Evolutionary conservation across 1,140 invertebrate genomes (phyloP).

Genomic region (Nixonia krombeini): DNA sequence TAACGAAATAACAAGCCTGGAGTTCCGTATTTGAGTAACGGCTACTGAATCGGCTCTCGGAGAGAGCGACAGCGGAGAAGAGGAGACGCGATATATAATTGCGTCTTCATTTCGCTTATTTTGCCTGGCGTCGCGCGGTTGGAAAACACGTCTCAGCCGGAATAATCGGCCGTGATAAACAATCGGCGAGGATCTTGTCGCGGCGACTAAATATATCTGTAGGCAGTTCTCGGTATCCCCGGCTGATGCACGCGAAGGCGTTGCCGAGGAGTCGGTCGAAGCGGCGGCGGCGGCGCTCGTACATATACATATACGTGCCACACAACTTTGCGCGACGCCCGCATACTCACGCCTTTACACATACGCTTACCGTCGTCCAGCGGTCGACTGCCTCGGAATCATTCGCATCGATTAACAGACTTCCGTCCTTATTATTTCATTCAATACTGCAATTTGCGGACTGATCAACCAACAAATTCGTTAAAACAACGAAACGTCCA

Average conservation of each 20-base stretch:
- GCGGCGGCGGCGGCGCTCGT: constrained; percentile 4
- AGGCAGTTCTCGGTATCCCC: constrained; percentile 33
- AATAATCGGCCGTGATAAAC: constrained; percentile 28
- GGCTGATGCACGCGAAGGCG: constrained; percentile 24
- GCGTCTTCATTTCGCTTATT: neutral
- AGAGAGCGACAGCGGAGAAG: no score
- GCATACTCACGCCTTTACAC: neutral
- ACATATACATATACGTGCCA: constrained; percentile 9
- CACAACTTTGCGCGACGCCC: no score
- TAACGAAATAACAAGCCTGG: neutral
- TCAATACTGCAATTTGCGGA: no score
- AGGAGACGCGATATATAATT: neutral
- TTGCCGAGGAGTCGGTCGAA: constrained; percentile 26
- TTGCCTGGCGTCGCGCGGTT: neutral
- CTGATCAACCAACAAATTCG: no score
- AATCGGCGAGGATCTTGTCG: constrained; percentile 19
- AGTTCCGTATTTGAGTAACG: neutral
- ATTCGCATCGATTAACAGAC: constrained; percentile 7
- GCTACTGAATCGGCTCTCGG: neutral
- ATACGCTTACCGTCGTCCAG: neutral
- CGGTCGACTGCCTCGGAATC: neutral
- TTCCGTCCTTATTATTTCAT: neutral
- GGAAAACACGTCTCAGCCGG: no score
- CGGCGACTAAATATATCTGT: constrained; percentile 37
- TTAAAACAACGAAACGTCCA: no score